Base-by-base conservation (phyloP, 2,797 vertebrate species). In the Falco novaeseelandiae region DNA sequence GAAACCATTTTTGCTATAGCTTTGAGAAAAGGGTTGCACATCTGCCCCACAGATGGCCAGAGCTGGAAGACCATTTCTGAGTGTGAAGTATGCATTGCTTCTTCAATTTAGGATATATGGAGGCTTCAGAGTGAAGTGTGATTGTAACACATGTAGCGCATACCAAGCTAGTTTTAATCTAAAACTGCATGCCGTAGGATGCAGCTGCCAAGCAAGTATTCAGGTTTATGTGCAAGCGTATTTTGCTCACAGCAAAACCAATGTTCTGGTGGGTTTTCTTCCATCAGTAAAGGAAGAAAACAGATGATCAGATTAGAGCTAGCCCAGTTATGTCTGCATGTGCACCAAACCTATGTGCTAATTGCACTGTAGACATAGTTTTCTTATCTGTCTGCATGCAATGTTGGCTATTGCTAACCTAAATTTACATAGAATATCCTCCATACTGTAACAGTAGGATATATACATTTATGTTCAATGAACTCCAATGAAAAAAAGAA, bases 31-130 rank as follows among this genome's bases (percentile, higher is more conserved):
- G 27, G 11, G 9, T 74, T 88, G 29, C 34, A 94, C 92, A 93
- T 94, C 88, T 95, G 94, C 61, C 86, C 78, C 46, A 69, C 93
- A 96, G 80, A 97, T 91, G 89, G 69, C 32, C 61, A 66, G 72
- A 81, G 63, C 66, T 42, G 58, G 61, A 83, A 92, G 76, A 94
- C 23, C 15, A 51, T 78, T 91, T 81, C 42, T 69, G 76, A 82
- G 40, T 67, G 32, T 87, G 63, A 94, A 89, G 38, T 58, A 92
- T 42, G 54, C 36, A 23, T 55, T 87, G 32, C 82, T 91, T 71
- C 86, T 95, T 92, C 69, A 51, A 5, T 83, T 91, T 71, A 83
- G 72, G 54, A 52, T 86, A 40, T 72, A 83, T 69, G 54, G 48
- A 58, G 65, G 29, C 40, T 95, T 94, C 84, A 86, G 58, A 78